Evolutionary conservation across 2,113 vertebrate species (phyloP).

Genomic region (Falco punctatus): DNA sequence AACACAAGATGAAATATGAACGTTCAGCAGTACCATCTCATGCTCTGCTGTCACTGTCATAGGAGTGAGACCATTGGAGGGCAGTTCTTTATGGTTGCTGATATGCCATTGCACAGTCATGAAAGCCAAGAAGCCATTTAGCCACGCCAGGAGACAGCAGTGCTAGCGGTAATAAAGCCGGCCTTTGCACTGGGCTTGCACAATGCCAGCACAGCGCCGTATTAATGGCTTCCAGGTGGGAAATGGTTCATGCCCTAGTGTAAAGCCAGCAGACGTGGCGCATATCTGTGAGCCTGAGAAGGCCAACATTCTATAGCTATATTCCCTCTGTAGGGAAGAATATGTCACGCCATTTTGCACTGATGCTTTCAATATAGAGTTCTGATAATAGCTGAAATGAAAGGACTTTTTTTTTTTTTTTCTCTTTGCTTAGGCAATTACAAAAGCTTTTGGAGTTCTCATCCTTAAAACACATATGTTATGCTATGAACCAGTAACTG

Average conservation of each 20-base stretch:
- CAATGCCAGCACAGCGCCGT: not conserved
- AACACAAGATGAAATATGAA: not conserved
- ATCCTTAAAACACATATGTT: not conserved
- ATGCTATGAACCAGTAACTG: not conserved
- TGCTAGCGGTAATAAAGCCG: not conserved
- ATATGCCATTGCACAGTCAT: not conserved
- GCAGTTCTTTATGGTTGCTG: not conserved
- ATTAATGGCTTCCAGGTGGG: not conserved
- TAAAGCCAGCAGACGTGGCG: not conserved
- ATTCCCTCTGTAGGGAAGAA: not conserved
- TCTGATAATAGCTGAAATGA: not conserved
- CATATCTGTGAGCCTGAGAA: not conserved
- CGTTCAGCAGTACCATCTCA: not conserved
- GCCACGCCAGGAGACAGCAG: not conserved
- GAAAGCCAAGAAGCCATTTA: not conserved
- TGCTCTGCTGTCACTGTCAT: not conserved
- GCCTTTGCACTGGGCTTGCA: not conserved
- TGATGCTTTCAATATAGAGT: not conserved
- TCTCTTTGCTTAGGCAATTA: not conserved
- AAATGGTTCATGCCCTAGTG: not conserved
- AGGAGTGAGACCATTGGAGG: not conserved
- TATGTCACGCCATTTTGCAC: not conserved
- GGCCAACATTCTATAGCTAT: not conserved
- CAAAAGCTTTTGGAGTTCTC: not conserved
- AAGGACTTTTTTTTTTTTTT: not conserved